Conservation (phyloP, 2,797 vertebrate genomes). For the Vultur gryphus region DNA sequence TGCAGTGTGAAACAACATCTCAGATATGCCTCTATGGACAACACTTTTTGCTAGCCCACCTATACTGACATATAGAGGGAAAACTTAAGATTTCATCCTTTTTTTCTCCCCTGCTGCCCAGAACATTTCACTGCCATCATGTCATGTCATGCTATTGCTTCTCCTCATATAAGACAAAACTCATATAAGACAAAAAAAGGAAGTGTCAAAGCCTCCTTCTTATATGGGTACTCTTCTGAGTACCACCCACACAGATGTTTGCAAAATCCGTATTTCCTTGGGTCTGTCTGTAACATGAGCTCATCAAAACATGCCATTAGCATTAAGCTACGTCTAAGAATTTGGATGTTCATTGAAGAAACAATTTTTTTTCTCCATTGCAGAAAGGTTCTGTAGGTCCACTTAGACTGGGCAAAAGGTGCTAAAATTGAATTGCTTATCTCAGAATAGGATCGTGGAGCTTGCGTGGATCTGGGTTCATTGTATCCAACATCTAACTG, state of each 20-base stretch:
- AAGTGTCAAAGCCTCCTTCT: not conserved
- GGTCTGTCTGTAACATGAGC: not conserved
- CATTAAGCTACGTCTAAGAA: not conserved
- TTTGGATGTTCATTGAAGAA: not conserved
- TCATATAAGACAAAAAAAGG: not conserved
- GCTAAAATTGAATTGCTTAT: not conserved
- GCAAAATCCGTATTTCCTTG: not conserved
- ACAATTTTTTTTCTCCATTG: accelerated
- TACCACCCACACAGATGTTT: not conserved
- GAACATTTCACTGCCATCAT: not conserved
- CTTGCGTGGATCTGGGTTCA: not conserved
- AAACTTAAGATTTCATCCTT: not conserved
- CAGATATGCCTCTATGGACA: not conserved
- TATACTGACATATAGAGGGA: not conserved
- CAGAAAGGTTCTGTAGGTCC: not conserved
- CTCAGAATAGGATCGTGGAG: not conserved
- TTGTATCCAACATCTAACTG: not conserved
- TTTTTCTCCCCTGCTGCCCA: not conserved
- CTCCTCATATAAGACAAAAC: not conserved
- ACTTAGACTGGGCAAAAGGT: not conserved
- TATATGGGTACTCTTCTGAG: not conserved
- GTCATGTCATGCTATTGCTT: not conserved
- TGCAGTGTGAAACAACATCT: not conserved
- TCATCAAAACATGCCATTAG: not conserved
- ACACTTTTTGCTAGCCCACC: not conserved